Conservation (phyloP, 2,113 vertebrate species). For the Leptosomus discolor region DNA sequence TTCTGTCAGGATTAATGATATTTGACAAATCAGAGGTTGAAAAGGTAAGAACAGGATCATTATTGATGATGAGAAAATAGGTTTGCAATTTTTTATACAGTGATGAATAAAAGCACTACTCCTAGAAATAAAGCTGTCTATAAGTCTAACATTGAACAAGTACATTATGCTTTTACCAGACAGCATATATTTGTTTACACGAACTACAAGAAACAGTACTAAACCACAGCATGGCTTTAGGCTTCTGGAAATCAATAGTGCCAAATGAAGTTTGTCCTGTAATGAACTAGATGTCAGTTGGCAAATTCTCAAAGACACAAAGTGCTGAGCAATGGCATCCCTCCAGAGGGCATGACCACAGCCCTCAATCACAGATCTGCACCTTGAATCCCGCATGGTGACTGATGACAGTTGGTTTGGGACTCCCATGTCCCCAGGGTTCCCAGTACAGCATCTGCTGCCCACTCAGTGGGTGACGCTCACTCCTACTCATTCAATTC, state of each 20-base stretch:
- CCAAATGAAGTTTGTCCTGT: background rate
- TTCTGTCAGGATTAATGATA: background rate
- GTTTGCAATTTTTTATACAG: background rate
- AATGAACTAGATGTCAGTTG: background rate
- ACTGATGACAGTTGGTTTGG: background rate
- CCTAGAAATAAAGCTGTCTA: background rate
- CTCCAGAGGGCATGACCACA: background rate
- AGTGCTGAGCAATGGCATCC: background rate
- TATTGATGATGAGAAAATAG: background rate
- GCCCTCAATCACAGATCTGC: background rate
- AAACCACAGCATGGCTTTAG: background rate
- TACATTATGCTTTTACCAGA: background rate
- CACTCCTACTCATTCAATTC: background rate
- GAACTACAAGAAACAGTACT: background rate
- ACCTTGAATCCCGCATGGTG: background rate
- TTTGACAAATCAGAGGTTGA: background rate
- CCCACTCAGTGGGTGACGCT: accelerated
- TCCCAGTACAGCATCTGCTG: background rate
- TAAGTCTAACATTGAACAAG: background rate
- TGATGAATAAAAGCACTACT: background rate
- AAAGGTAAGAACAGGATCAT: background rate
- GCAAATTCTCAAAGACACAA: background rate
- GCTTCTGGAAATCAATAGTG: background rate
- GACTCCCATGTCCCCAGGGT: accelerated
- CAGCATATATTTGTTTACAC: background rate